phyloP scores from a whole-genome alignment of 2,113 vertebrate species.

The Probosciger aterrimus region DNA sequence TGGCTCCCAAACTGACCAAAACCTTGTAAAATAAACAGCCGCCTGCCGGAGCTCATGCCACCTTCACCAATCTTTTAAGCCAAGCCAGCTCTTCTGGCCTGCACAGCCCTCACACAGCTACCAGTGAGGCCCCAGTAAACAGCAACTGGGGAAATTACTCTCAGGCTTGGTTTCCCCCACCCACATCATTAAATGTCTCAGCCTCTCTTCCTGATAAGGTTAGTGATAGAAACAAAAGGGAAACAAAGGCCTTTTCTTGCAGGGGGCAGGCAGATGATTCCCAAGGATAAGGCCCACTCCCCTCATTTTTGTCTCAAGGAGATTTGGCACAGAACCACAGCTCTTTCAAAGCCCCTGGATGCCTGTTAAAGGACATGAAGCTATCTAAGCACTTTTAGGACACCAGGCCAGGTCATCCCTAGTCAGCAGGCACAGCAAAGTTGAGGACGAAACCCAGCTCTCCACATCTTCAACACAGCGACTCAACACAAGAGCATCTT shows the following conservation, averaged over 20 bases:
- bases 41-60: background rate
- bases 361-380: background rate
- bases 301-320: background rate
- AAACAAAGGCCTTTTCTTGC: background rate
- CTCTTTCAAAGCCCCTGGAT: background rate
- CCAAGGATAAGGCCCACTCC: background rate
- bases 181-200: background rate
- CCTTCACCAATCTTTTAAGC: background rate
- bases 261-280: background rate
- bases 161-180: background rate
- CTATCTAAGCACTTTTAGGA: background rate
- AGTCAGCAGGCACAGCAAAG: background rate
- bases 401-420: background rate
- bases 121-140: background rate
- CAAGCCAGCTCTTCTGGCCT: background rate
- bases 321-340: background rate
- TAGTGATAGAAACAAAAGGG: background rate
- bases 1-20: background rate
- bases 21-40: background rate
- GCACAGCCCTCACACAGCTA: background rate
- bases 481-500: background rate
- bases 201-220: background rate
- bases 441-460: background rate
- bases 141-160: background rate
- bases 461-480: background rate